Conservation (phyloP, 2,888 invertebrate genomes). For the Synergus japonicus region DNA sequence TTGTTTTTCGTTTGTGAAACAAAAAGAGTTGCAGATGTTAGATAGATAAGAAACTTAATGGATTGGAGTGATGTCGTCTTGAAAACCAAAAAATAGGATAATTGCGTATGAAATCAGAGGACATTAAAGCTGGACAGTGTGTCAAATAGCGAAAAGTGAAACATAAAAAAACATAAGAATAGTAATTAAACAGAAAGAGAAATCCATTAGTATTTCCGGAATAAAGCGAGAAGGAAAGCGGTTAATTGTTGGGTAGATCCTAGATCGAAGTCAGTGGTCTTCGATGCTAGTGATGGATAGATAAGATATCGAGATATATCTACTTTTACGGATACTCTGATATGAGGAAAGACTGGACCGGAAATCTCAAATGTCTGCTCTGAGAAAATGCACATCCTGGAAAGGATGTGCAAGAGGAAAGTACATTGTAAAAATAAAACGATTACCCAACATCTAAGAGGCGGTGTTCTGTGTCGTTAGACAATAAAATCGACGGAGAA, state of each 20-base stretch:
- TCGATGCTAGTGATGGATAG: background rate
- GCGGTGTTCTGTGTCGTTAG: conserved; percentile 3
- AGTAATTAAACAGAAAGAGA: background rate
- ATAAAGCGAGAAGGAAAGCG: background rate
- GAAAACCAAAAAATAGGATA: background rate
- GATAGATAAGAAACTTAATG: background rate
- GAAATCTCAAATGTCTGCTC: conserved; percentile 23
- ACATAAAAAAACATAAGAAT: background rate
- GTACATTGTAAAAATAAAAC: conserved; percentile 23
- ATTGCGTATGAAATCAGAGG: background rate
- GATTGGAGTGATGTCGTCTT: background rate
- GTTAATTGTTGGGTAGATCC: background rate
- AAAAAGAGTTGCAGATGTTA: background rate
- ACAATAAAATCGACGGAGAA: conserved; percentile 20
- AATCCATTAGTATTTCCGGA: background rate
- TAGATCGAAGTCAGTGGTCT: background rate
- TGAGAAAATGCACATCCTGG: conserved; percentile 23
- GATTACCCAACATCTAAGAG: conserved; percentile 21
- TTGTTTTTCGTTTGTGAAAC: background rate
- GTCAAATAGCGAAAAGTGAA: background rate
- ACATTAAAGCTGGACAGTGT: background rate
- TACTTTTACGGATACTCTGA: background rate
- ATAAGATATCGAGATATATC: conserved; percentile 6
- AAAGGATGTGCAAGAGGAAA: background rate
- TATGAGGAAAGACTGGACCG: conserved; percentile 10